A percentile compares a stretch with the other conserved stretches of the same genome.
Conservation (phyloP, 2,113 vertebrate genomes). For the Salvelinus alpinus region DNA sequence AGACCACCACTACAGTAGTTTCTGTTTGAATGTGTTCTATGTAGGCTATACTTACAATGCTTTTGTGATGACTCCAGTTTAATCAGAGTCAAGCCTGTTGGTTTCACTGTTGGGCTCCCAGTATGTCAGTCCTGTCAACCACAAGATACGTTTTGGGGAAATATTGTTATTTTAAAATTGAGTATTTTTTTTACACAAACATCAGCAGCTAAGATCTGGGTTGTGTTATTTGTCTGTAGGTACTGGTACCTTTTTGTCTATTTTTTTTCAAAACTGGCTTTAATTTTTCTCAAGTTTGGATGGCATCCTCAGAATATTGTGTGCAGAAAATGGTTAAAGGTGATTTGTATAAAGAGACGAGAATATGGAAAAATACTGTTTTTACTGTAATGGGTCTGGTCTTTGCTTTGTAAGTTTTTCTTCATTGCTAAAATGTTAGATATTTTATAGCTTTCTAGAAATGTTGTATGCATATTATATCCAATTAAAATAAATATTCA, state of each 20-base stretch:
- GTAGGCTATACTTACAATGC: constrained; percentile 35
- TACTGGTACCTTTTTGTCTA: constrained; percentile 84
- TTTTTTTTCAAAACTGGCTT: constrained; percentile 81
- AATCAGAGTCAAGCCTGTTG: constrained; percentile 58
- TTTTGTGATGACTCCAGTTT: constrained; percentile 55
- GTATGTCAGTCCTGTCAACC: constrained; percentile 2
- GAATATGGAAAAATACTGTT: constrained; percentile 73
- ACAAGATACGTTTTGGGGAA: constrained; percentile 63
- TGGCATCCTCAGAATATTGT: constrained; percentile 69
- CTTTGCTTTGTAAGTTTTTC: constrained; percentile 94
- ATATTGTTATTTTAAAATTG: not conserved
- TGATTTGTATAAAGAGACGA: constrained; percentile 88
- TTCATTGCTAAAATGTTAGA: constrained; percentile 97
- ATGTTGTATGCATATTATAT: constrained; percentile 98
- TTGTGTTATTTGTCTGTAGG: constrained; percentile 80
- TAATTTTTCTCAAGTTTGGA: constrained; percentile 46
- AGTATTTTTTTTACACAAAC: constrained; percentile 54
- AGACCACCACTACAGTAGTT: not conserved
- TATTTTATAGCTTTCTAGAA: constrained; percentile 99
- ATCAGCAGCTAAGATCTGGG: constrained; percentile 82
- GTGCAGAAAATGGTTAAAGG: constrained; percentile 90
- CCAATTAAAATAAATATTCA: constrained; percentile 91
- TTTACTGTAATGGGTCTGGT: constrained; percentile 96
- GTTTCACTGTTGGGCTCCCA: constrained; percentile 19
- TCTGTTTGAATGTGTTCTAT: constrained; percentile 66